Evolutionary conservation across 2,888 invertebrate genomes (phyloP), one percentile per base, ranked within the genome.

Genomic region (Cabera pusaria): DNA sequence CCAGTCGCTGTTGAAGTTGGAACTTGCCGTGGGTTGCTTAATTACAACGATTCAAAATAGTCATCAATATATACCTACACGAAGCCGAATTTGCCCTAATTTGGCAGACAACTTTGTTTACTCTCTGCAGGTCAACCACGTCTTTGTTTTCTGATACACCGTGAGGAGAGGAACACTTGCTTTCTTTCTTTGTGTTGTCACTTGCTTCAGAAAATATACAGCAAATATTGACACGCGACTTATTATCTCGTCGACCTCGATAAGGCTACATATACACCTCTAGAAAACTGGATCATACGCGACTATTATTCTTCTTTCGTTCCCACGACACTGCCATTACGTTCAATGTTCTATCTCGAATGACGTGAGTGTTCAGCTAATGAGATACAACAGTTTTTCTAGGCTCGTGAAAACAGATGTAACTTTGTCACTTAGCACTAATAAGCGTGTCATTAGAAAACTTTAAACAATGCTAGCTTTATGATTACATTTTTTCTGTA

Each of bases 221-320:
- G 64, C 69, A 73, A 84, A 83, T 82, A 84, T 85, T 82, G 78
- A 84, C 78, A 70, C 59, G 64, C 62, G 63, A 67, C 62, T 75
- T 68, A 79, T 78, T 82, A 83, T 85, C 80, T 64, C 62, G 56
- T 46, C 72, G 79, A 74, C 84, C 82, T 78, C 81, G 79, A 84
- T 86, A 75, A 76, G 69, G 69, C 70, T 73, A 59, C 61, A 69
- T 63, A n/a, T 67, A 65, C 72, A 75, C 77, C 76, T 76, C 61
- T 76, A 77, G 82, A 80, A 85, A 87, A 86, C 82, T 85, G 77
- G 83, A 80, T 82, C 81, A 75, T 69, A 69, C 63, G 62, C 72
- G 67, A 60, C 65, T 59, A 52, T 75, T 64, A 85, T 85, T 85
- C 78, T 81, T 78, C 54, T 45, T 46, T 46, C 51, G 70, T 87